Conservation (phyloP, 2,113 vertebrate species). For the Petrocephalus zakoni region DNA sequence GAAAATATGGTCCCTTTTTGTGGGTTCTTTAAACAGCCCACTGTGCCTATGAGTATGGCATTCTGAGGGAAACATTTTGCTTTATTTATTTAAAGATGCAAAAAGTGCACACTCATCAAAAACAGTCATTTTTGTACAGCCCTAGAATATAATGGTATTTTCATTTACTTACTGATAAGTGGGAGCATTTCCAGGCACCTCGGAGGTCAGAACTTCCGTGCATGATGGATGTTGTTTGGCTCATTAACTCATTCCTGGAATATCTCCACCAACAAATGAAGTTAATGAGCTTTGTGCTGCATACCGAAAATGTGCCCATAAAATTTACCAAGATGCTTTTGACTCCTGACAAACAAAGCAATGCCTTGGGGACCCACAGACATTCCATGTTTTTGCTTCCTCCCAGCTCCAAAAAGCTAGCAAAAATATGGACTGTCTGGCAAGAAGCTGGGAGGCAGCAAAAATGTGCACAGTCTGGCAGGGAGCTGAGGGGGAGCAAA, state of each 20-base stretch:
- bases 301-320: background rate
- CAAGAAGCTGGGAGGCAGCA: background rate
- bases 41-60: background rate
- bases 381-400: background rate
- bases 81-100: slow-evolving; percentile 11
- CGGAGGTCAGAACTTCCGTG: background rate
- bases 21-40: background rate
- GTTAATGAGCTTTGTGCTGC: background rate
- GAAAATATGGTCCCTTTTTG: background rate
- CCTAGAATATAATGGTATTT: background rate
- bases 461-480: background rate
- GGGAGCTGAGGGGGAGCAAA: background rate
- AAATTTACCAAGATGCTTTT: background rate
- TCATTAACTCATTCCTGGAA: slow-evolving; percentile 4
- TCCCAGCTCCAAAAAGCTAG: background rate
- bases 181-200: background rate
- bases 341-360: background rate
- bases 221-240: background rate
- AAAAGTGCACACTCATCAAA: background rate
- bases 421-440: background rate
- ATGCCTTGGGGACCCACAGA: background rate
- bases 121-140: background rate
- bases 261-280: background rate
- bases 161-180: background rate
- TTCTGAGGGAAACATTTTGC: background rate